Evolutionary conservation across 2,888 invertebrate genomes (phyloP).

Genomic region (Xestobium rufovillosum): DNA sequence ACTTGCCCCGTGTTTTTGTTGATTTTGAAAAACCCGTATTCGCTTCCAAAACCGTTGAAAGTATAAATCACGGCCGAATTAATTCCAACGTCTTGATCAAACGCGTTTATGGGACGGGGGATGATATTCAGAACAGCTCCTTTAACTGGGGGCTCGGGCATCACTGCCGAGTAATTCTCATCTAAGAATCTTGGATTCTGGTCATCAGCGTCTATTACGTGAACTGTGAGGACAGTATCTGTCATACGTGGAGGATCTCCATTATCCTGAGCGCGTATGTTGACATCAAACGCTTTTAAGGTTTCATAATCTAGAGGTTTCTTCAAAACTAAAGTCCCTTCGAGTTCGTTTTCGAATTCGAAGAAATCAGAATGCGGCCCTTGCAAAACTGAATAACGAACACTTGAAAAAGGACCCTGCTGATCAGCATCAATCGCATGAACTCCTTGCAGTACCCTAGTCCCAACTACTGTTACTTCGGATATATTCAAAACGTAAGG

Average conservation of each 20-base stretch:
- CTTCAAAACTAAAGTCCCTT: slow-evolving; percentile 72
- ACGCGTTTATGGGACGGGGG: slow-evolving; percentile 67
- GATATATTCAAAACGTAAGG: slow-evolving; percentile 77
- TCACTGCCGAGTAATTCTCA: slow-evolving; percentile 57
- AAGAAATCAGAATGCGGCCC: slow-evolving; percentile 76
- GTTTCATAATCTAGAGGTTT: slow-evolving; percentile 79
- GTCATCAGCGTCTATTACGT: slow-evolving; percentile 83
- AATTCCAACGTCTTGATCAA: slow-evolving; percentile 75
- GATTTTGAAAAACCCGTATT: slow-evolving; percentile 56
- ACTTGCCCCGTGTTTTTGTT: slow-evolving; percentile 59
- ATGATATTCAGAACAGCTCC: slow-evolving; percentile 58
- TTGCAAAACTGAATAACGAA: slow-evolving; percentile 73
- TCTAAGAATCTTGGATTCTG: slow-evolving; percentile 79
- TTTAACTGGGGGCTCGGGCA: slow-evolving; percentile 58
- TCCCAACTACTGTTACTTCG: slow-evolving; percentile 66
- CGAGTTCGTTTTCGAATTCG: slow-evolving; percentile 76
- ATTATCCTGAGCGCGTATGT: slow-evolving; percentile 69
- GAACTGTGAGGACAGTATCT: slow-evolving; percentile 67
- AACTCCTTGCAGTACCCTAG: slow-evolving; percentile 69
- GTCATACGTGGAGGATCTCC: slow-evolving; percentile 71
- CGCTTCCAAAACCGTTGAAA: slow-evolving; percentile 55
- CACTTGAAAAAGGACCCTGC: slow-evolving; percentile 79
- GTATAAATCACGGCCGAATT: slow-evolving; percentile 65
- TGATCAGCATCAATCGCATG: slow-evolving; percentile 79
- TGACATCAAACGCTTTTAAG: slow-evolving; percentile 67